Conservation (phyloP, 1,140 invertebrate species). For the Andricus grossulariae region DNA sequence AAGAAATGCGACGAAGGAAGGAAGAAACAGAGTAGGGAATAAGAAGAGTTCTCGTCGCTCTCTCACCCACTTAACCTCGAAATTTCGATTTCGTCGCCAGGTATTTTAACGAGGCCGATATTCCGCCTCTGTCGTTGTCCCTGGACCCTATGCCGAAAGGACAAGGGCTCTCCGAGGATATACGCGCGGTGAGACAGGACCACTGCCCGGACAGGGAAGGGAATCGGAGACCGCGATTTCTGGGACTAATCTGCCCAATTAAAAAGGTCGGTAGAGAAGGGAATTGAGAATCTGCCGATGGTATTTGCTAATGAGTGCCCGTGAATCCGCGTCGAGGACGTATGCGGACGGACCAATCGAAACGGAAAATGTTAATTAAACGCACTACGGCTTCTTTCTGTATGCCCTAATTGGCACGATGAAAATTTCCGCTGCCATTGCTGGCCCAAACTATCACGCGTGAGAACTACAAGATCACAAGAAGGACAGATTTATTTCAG, state of each 20-base stretch:
- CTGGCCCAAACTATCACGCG: constrained; percentile 56
- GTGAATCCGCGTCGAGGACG: constrained; percentile 47
- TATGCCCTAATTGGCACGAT: constrained; percentile 70
- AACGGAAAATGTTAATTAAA: constrained; percentile 76
- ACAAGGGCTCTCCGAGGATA: constrained; percentile 44
- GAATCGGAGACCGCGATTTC: constrained; percentile 64
- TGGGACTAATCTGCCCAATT: constrained; percentile 73
- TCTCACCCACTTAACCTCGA: constrained; percentile 69
- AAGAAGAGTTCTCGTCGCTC: constrained; percentile 48
- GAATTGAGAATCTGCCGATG: constrained; percentile 61
- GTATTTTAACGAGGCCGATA: constrained; percentile 76
- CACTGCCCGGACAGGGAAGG: constrained; percentile 44
- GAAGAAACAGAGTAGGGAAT: constrained; percentile 39
- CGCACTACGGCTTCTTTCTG: constrained; percentile 55
- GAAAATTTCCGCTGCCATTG: constrained; percentile 61
- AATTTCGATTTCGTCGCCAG: constrained; percentile 75
- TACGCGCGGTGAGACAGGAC: constrained; percentile 35
- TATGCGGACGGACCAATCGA: constrained; percentile 63
- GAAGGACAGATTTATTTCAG: constrained; percentile 30
- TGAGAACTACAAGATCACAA: constrained; percentile 43
- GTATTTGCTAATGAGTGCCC: constrained; percentile 75
- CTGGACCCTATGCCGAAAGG: constrained; percentile 39
- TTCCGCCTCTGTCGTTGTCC: constrained; percentile 56
- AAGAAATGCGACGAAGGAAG: constrained; percentile 46
- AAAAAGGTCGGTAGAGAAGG: constrained; percentile 66